phyloP scores from a whole-genome alignment of 2,113 vertebrate genomes.

The Antechinus flavipes region DNA sequence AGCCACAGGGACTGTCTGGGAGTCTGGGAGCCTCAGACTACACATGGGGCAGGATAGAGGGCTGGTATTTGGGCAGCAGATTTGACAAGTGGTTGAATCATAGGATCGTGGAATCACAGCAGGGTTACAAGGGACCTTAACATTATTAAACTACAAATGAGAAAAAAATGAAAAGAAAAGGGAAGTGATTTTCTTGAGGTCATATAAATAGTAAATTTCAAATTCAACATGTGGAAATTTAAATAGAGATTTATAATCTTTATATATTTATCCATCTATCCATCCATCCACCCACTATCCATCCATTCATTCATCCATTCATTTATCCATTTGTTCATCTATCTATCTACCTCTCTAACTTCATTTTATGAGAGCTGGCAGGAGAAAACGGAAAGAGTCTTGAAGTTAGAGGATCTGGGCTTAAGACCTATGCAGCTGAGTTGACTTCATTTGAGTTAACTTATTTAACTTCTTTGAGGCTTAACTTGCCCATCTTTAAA shows the following conservation, averaged over 20 bases:
- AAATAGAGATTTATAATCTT: neutral
- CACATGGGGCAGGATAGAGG: neutral
- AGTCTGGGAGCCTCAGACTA: neutral
- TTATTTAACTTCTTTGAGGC: neutral
- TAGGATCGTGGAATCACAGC: neutral
- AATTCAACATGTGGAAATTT: neutral
- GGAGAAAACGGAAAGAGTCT: neutral
- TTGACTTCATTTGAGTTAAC: neutral
- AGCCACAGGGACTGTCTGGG: neutral
- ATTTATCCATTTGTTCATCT: no score
- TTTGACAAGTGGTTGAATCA: neutral
- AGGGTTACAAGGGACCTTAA: neutral
- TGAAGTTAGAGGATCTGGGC: neutral
- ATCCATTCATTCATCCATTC: neutral
- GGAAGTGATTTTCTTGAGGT: neutral
- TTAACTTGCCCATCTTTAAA: neutral
- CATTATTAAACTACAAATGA: neutral
- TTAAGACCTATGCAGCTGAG: neutral
- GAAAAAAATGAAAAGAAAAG: neutral
- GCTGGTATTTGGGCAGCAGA: neutral
- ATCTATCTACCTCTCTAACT: neutral
- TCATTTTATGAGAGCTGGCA: neutral
- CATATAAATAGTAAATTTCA: neutral
- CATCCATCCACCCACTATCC: neutral
- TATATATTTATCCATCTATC: neutral